A percentile compares a stretch with the other conserved stretches of the same genome.
These are phyloP conservation scores for Lamellibrachia columna DNA, from an alignment of 2,888 invertebrate species.

Conservation along the genomic window DNA sequence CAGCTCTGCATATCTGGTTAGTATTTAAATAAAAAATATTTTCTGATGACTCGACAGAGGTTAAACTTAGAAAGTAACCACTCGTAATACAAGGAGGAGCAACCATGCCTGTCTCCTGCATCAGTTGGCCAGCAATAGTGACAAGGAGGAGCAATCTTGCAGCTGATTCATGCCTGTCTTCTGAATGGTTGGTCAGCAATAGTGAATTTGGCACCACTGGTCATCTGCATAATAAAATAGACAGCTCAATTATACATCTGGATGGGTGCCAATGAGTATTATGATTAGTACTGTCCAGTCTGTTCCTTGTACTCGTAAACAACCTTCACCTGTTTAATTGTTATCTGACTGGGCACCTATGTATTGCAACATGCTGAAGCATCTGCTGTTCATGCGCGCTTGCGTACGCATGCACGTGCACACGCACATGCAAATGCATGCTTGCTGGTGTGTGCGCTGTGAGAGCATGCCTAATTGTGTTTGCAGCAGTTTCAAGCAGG, in stretches of 20 bases:
- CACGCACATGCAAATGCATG: not conserved
- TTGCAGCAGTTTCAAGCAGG: not conserved
- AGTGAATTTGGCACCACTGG: not conserved
- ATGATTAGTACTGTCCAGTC: not conserved
- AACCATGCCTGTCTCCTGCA: no score
- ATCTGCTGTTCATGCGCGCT: not conserved
- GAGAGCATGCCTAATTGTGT: no score
- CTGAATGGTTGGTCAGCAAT: not conserved
- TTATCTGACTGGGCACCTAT: not conserved
- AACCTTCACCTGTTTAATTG: not conserved
- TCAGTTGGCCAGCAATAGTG: not conserved
- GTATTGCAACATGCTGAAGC: not conserved
- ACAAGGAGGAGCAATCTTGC: not conserved
- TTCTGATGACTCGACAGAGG: no score
- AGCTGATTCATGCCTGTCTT: not conserved
- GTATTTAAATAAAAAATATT: no score
- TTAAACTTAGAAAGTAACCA: no score
- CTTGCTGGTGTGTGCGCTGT: not conserved
- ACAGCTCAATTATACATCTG: constrained; percentile 10
- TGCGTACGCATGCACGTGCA: not conserved
- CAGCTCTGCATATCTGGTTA: no score
- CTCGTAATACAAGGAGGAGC: no score
- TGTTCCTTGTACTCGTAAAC: not conserved
- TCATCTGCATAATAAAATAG: not conserved
- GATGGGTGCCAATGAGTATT: not conserved